Conservation (phyloP, 1,140 invertebrate species). For the Drosophila repleta region DNA sequence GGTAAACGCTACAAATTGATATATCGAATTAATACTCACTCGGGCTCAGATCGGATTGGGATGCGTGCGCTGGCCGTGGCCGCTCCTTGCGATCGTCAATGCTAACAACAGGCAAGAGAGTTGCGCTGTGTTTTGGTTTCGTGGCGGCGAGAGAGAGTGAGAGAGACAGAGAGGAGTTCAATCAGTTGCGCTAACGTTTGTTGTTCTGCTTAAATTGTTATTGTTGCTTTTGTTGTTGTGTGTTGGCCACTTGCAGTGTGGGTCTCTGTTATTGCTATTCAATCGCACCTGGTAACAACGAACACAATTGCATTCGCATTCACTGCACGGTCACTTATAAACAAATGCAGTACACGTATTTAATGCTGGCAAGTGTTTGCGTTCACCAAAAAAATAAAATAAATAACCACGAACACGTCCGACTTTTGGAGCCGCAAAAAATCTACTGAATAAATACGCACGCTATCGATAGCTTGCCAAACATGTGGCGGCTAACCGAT, state of each 20-base stretch:
- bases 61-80: neutral
- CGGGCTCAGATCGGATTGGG: slow-evolving; percentile 23
- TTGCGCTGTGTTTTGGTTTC: slow-evolving; percentile 14
- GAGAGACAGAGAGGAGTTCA: slow-evolving; percentile 4
- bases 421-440: slow-evolving; percentile 51
- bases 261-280: neutral
- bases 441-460: slow-evolving; percentile 48
- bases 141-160: neutral
- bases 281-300: slow-evolving; percentile 12
- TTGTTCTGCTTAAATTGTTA: slow-evolving; percentile 27
- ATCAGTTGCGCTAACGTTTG: slow-evolving; percentile 20
- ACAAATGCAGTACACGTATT: slow-evolving; percentile 52
- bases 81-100: neutral
- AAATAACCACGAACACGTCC: slow-evolving; percentile 53
- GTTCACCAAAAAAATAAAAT: slow-evolving; percentile 52
- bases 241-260: slow-evolving; percentile 22
- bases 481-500: slow-evolving; percentile 12
- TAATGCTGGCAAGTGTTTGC: slow-evolving; percentile 46
- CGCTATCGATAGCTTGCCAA: slow-evolving; percentile 39
- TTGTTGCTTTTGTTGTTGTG: slow-evolving; percentile 30
- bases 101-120: slow-evolving; percentile 30
- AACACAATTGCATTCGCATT: slow-evolving; percentile 20
- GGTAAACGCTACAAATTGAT: slow-evolving; percentile 3
- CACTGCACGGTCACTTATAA: slow-evolving; percentile 32
- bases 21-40: slow-evolving; percentile 28